Conservation (phyloP, 2,797 vertebrate species). For the Spatula clypeata region DNA sequence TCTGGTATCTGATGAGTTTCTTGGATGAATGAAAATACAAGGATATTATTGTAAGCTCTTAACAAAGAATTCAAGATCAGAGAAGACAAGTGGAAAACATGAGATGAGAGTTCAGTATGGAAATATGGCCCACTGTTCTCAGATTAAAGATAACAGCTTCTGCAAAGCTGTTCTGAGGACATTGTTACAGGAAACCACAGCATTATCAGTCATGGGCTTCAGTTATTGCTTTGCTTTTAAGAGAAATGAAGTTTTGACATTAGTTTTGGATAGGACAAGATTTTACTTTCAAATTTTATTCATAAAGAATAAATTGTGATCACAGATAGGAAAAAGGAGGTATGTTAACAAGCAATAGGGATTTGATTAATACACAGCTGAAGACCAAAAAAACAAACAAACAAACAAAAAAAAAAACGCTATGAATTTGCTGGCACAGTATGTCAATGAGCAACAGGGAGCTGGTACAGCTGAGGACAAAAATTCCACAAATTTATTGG, state of each 20-base stretch:
- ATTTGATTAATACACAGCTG: slow-evolving; percentile 75
- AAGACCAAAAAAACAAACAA: slow-evolving; percentile 64
- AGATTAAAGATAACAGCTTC: background rate
- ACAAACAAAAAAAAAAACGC: background rate
- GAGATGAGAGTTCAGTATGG: background rate
- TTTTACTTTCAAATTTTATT: slow-evolving; percentile 53
- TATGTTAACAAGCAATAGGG: slow-evolving; percentile 59
- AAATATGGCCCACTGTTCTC: background rate
- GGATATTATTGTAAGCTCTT: background rate
- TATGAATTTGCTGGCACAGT: slow-evolving; percentile 67
- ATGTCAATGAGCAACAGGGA: slow-evolving; percentile 63
- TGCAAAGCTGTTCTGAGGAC: background rate
- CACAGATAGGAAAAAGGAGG: slow-evolving; percentile 47
- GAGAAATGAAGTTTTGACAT: slow-evolving; percentile 9
- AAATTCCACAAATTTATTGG: slow-evolving; percentile 56
- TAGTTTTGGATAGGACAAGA: slow-evolving; percentile 20
- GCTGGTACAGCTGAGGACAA: slow-evolving; percentile 58
- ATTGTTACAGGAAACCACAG: background rate
- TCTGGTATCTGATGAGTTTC: background rate
- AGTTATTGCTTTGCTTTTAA: background rate
- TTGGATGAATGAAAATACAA: background rate
- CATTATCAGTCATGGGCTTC: background rate
- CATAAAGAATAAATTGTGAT: slow-evolving; percentile 25
- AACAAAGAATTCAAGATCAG: background rate
- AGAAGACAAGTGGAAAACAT: background rate